Evolutionary conservation across 1,140 invertebrate species (phyloP).

Genomic region (Homarus americanus): DNA sequence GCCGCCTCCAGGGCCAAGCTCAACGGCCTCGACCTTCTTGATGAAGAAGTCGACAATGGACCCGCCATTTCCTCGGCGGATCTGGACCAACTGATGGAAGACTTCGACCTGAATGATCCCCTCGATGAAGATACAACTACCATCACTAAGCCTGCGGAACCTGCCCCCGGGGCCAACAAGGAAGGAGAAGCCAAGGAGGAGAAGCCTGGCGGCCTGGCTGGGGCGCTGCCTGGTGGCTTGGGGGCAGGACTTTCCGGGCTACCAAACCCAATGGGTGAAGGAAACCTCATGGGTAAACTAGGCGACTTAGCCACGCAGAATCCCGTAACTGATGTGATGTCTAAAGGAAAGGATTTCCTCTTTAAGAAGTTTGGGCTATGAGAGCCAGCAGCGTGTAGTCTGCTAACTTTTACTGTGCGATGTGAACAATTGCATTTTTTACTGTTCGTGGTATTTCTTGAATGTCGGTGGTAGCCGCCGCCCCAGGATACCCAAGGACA

Average conservation of each 20-base stretch:
- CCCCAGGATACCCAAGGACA: conserved; percentile 20
- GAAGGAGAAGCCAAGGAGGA: conserved; percentile 43
- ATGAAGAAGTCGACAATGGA: conserved; percentile 49
- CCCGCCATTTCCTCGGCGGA: conserved; percentile 74
- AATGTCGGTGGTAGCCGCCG: neutral
- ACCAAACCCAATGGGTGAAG: conserved; percentile 73
- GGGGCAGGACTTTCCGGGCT: conserved; percentile 72
- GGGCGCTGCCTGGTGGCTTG: conserved; percentile 71
- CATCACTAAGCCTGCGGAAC: conserved; percentile 31
- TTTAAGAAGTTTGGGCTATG: conserved; percentile 75
- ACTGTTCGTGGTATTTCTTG: conserved; percentile 16
- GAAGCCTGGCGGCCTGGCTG: conserved; percentile 71
- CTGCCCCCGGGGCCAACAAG: conserved; percentile 17
- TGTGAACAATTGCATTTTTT: conserved; percentile 34
- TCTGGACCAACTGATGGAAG: conserved; percentile 74
- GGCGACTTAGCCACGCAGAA: conserved; percentile 74
- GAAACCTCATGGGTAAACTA: conserved; percentile 73
- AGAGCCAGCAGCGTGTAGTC: conserved; percentile 59
- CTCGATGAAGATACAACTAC: conserved; percentile 35
- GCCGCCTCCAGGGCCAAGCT: conserved; percentile 51
- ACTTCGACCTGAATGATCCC: conserved; percentile 74
- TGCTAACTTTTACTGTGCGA: conserved; percentile 3
- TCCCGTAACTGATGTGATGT: conserved; percentile 74
- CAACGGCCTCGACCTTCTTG: conserved; percentile 69
- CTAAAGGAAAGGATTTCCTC: conserved; percentile 74